Conservation (phyloP, 2,797 vertebrate species). For the Enteromius radiatus region DNA sequence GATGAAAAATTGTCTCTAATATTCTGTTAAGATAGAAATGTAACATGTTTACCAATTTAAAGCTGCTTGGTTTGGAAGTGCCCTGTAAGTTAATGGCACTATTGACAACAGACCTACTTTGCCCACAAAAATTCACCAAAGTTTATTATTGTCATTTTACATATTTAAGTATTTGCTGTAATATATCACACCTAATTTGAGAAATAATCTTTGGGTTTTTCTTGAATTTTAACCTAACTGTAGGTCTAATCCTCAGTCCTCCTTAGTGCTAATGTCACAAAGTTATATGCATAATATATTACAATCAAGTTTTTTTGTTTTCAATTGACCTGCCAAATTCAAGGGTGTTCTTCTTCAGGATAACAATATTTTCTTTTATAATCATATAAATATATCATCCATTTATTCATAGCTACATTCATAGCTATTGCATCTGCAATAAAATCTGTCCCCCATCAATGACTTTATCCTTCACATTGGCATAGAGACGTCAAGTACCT, state of each 20-base stretch:
- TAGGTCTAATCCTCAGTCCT: neutral
- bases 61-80: neutral
- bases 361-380: neutral
- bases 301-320: neutral
- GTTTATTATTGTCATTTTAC: neutral
- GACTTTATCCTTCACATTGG: conserved; percentile 27
- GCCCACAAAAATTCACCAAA: neutral
- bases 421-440: conserved; percentile 34
- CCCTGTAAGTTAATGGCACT: neutral
- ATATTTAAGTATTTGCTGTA: neutral
- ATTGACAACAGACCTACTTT: neutral
- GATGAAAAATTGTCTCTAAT: neutral
- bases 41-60: neutral
- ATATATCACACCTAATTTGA: neutral
- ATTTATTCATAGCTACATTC: conserved; percentile 18
- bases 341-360: neutral
- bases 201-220: conserved; percentile 22
- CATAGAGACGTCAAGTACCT: conserved; percentile 32
- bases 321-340: conserved; percentile 44
- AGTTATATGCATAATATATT: conserved; percentile 1
- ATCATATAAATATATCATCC: conserved; percentile 23
- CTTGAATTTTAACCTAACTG: neutral
- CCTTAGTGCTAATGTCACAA: neutral
- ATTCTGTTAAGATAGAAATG: too few species aligned
- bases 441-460: neutral